Conservation (phyloP, 2,888 invertebrate genomes). For the Notodonta ziczac region DNA sequence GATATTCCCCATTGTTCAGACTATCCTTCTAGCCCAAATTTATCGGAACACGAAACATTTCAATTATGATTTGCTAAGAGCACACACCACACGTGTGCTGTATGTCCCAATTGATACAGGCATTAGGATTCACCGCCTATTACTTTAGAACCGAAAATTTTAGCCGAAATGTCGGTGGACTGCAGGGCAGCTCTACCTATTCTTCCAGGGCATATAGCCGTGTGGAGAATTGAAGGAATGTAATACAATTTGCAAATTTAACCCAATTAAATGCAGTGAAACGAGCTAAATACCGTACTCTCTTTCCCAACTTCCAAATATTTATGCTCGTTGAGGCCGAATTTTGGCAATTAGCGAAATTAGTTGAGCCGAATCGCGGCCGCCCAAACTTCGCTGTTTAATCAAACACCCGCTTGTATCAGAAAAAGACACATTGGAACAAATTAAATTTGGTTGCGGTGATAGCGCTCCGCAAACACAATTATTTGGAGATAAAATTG, state of each 20-base stretch:
- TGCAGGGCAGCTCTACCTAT: too few species aligned
- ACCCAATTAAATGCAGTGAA: not conserved
- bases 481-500: constrained; percentile 17
- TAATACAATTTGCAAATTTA: not conserved
- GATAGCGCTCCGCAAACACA: constrained; percentile 33
- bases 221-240: not conserved
- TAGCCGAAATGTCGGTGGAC: too few species aligned
- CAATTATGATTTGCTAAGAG: too few species aligned
- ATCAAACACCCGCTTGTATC: constrained; percentile 3
- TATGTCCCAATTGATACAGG: too few species aligned
- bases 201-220: too few species aligned
- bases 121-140: too few species aligned
- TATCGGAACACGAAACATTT: too few species aligned
- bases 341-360: constrained; percentile 44
- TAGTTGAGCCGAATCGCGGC: constrained; percentile 36
- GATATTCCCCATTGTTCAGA: too few species aligned
- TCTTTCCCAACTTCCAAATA: constrained; percentile 37
- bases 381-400: constrained; percentile 9
- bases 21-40: too few species aligned
- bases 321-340: constrained; percentile 40
- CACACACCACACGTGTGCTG: too few species aligned
- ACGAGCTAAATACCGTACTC: not conserved
- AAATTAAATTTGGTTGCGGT: constrained; percentile 24
- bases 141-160: too few species aligned
- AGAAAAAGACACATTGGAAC: constrained; percentile 36